A percentile compares a stretch with the other conserved stretches of the same genome.
Evolutionary conservation across 1,140 invertebrate species (phyloP).

Genomic region (Drosophila miranda): DNA sequence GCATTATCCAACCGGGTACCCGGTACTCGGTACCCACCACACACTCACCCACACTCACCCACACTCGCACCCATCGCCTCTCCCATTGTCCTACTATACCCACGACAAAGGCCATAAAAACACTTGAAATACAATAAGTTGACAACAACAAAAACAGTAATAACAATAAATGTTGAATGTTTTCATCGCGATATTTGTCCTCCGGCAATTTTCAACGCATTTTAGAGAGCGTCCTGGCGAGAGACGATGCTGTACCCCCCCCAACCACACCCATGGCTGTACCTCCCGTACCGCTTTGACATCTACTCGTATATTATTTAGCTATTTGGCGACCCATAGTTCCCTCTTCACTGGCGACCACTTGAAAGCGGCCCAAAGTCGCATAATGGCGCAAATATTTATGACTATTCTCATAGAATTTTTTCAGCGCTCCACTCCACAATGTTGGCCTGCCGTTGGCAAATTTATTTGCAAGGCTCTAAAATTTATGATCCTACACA

Average conservation of each 20-base stretch:
- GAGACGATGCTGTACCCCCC: background rate
- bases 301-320: slow-evolving; percentile 56
- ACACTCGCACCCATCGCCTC: background rate
- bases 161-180: slow-evolving; percentile 71
- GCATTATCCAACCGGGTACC: slow-evolving; percentile 20
- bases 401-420: slow-evolving; percentile 66
- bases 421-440: slow-evolving; percentile 3
- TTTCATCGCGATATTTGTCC: slow-evolving; percentile 72
- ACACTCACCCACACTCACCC: background rate
- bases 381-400: slow-evolving; percentile 74
- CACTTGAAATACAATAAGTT: slow-evolving; percentile 71
- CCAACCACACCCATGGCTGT: background rate
- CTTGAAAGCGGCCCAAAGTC: slow-evolving; percentile 56
- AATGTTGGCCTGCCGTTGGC: background rate
- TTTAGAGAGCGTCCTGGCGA: slow-evolving; percentile 42
- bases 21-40: no score
- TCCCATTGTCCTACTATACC: background rate
- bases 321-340: slow-evolving; percentile 53
- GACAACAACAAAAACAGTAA: slow-evolving; percentile 56
- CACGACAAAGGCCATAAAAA: slow-evolving; percentile 47
- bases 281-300: background rate
- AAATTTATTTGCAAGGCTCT: slow-evolving; percentile 72
- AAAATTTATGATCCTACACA: slow-evolving; percentile 74
- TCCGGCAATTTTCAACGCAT: slow-evolving; percentile 63
- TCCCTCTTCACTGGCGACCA: slow-evolving; percentile 34